Evolutionary conservation across 2,888 invertebrate species (phyloP), one percentile per base, ranked within the genome.

Genomic region (Ferrisia virgata): DNA sequence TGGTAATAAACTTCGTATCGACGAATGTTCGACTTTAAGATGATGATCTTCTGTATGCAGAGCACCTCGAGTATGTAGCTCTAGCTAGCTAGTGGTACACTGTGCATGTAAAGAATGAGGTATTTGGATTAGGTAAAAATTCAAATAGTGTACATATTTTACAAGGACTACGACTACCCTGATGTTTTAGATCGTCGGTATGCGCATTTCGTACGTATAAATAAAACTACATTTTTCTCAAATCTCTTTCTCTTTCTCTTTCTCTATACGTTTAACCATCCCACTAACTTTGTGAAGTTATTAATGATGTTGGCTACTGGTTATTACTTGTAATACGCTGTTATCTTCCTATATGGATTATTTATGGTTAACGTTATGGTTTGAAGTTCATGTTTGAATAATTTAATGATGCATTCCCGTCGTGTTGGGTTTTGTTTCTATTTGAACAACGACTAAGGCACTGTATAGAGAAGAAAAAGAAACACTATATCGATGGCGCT

Each of bases 261-360:
- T 15, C 9, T 28, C 69, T 8, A 11, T 9, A 36, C 36, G 18
- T 40, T 6, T 9, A 31, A 79, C 33, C 79, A 47, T 79, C 43
- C 79, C 47, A 79, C 47, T n/a, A 43, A 79, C 79, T 82, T 13
- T 82, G 36, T 39, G 82, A 36, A 82, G 82, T 82, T 82, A 82
- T 82, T 82, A 69, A 82, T 82, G 82, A 82, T 69, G 69, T 69
- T 69, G 43, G 82, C 82, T 82, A 82, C 82, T 82, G 82, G 82
- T 69, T 82, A 82, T 82, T 82, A 82, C 82, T 69, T 82, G 69
- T 82, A 82, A 82, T 82, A 82, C 82, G 69, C 82, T 82, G 33
- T 64, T 82, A 82, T 82, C 69, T 82, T 82, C 69, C 22, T 82
- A 69, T 82, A 43, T 64, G 40, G 69, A 53, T 58, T 81, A 53